Evolutionary conservation across 1,140 invertebrate genomes (phyloP).

Genomic region (Drosophila ambigua): DNA sequence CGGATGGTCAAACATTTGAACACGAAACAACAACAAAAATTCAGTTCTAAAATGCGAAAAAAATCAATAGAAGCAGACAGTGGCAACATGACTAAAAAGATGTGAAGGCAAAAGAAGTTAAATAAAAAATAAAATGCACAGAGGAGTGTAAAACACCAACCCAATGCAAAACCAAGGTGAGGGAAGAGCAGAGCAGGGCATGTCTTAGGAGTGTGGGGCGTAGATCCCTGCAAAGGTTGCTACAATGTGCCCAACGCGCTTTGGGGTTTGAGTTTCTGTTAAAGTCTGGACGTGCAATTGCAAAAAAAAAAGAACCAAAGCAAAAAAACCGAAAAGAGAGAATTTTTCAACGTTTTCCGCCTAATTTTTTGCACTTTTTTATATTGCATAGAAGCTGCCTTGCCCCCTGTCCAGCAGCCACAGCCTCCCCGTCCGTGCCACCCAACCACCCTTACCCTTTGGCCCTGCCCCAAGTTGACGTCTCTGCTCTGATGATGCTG

Average conservation of each 20-base stretch:
- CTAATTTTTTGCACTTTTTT: constrained; percentile 76
- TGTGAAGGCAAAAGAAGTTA: constrained; percentile 52
- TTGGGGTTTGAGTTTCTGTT: constrained; percentile 24
- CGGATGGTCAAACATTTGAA: constrained; percentile 72
- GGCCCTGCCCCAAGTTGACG: constrained; percentile 12
- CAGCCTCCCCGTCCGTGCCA: constrained; percentile 46
- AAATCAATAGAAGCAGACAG: constrained; percentile 83
- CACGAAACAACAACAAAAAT: constrained; percentile 50
- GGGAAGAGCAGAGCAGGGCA: constrained; percentile 19
- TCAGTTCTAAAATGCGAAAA: constrained; percentile 67
- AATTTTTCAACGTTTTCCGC: constrained; percentile 72
- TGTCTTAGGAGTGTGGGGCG: constrained; percentile 43
- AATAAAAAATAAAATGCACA: constrained; percentile 68
- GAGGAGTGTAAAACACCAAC: constrained; percentile 19
- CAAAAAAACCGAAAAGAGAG: constrained; percentile 31
- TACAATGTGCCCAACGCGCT: constrained; percentile 74
- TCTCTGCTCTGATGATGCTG: constrained; percentile 18
- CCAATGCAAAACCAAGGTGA: constrained; percentile 40
- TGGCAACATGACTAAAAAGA: constrained; percentile 74
- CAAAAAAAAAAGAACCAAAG: constrained; percentile 49
- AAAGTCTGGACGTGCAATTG: constrained; percentile 30
- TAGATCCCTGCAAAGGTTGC: constrained; percentile 55
- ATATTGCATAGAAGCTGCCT: constrained; percentile 52
- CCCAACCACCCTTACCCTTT: background rate
- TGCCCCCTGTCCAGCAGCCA: constrained; percentile 39